Evolutionary conservation across 1,140 invertebrate genomes (phyloP).

Genomic region (Aporrectodea caliginosa): DNA sequence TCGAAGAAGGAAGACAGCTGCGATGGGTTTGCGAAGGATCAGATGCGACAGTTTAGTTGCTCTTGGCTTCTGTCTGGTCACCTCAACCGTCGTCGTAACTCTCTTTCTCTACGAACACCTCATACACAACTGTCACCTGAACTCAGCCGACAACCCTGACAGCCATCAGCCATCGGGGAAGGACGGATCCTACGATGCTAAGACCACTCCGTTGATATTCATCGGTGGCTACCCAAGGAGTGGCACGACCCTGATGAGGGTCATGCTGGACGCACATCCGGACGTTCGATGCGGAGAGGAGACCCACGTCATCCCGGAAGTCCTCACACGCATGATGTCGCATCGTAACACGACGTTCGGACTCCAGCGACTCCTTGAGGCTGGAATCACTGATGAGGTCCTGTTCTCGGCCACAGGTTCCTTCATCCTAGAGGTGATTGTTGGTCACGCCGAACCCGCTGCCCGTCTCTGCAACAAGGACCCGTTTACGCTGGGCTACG

Average conservation of each 20-base stretch:
- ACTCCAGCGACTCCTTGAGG: slow-evolving; percentile 73
- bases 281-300: slow-evolving; percentile 94
- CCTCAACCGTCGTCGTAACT: too few relatives aligned
- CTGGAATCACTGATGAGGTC: slow-evolving; percentile 83
- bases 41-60: too few relatives aligned
- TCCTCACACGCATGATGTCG: slow-evolving; percentile 14
- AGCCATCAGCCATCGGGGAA: too few relatives aligned
- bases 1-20: too few relatives aligned
- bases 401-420: slow-evolving; percentile 88
- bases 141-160: too few relatives aligned
- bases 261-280: slow-evolving; percentile 94
- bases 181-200: too few relatives aligned
- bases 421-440: slow-evolving; percentile 87
- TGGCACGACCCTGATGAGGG: slow-evolving; percentile 90
- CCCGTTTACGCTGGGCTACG: slow-evolving; percentile 64
- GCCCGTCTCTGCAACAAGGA: slow-evolving; percentile 89
- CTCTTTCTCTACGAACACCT: too few relatives aligned
- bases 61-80: too few relatives aligned
- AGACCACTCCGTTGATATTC: slow-evolving; percentile 75
- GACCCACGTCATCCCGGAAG: slow-evolving; percentile 82
- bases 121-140: too few relatives aligned
- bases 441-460: slow-evolving; percentile 86
- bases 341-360: slow-evolving; percentile 27
- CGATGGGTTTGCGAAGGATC: too few relatives aligned
- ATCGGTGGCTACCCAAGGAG: slow-evolving; percentile 92